A percentile compares a stretch with the other conserved stretches of the same genome.
Evolutionary conservation across 1,140 invertebrate genomes (phyloP).

Genomic region (Ladona fulva): DNA sequence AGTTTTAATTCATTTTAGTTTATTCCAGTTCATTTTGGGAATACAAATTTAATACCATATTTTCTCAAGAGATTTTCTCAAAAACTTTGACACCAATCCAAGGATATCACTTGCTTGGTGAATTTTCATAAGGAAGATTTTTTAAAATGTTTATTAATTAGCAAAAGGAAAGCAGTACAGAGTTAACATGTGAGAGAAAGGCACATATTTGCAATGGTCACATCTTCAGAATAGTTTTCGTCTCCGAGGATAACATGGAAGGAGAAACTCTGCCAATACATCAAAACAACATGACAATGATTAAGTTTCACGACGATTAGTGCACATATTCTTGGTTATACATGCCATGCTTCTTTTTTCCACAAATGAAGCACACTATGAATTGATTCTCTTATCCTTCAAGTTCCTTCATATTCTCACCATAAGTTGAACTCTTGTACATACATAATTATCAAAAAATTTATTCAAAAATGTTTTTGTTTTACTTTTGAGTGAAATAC

Average conservation of each 20-base stretch:
- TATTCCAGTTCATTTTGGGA: too few species aligned
- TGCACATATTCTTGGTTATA: too few species aligned
- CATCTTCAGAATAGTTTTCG: background rate
- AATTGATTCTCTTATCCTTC: background rate
- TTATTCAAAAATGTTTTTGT: too few species aligned
- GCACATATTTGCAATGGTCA: background rate
- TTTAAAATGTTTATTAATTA: background rate
- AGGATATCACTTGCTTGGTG: too few species aligned
- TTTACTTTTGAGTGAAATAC: too few species aligned
- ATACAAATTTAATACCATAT: too few species aligned
- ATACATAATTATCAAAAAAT: background rate
- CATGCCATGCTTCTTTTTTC: background rate
- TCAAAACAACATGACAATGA: background rate
- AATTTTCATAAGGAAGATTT: too few species aligned
- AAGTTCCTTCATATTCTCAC: background rate
- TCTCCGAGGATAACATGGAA: background rate
- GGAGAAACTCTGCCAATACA: background rate
- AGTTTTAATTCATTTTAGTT: too few species aligned
- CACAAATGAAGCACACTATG: background rate
- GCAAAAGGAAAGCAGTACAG: slow-evolving; percentile 1
- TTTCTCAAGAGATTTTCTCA: too few species aligned
- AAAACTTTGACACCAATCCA: too few species aligned
- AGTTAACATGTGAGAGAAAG: background rate
- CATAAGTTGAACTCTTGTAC: background rate
- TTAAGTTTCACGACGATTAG: too few species aligned